A percentile compares a stretch with the other conserved stretches of the same genome.
phyloP scores from a whole-genome alignment of 2,888 invertebrate genomes.

The Limenitis arthemis region DNA sequence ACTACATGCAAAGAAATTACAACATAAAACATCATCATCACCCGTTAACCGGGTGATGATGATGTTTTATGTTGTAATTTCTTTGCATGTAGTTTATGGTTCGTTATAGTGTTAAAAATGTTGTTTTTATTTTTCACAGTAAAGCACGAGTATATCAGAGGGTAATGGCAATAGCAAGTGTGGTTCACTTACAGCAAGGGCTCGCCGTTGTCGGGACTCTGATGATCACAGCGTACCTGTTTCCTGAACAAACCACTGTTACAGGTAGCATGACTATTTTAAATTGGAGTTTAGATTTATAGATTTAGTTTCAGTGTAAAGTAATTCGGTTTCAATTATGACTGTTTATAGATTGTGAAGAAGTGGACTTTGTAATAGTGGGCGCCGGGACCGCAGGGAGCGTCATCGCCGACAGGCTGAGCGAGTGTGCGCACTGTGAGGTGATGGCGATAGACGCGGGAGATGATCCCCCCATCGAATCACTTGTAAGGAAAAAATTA shows the following conservation, averaged over 20 bases:
- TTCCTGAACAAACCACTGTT: constrained; percentile 25
- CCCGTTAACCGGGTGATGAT: too few relatives aligned
- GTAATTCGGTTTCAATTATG: too few relatives aligned
- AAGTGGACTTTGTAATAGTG: constrained; percentile 35
- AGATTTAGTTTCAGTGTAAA: too few relatives aligned
- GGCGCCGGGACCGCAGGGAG: constrained; percentile 36
- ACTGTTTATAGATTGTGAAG: constrained; percentile 7
- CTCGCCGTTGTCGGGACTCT: constrained; percentile 20
- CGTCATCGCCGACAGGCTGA: constrained; percentile 30
- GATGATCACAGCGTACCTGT: constrained; percentile 26
- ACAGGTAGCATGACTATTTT: constrained; percentile 10
- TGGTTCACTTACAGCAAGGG: constrained; percentile 16
- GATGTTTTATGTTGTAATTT: too few relatives aligned
- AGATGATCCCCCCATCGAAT: constrained; percentile 28
- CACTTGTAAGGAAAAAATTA: constrained; percentile 20
- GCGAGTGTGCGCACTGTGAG: constrained; percentile 13
- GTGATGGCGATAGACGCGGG: constrained; percentile 33
- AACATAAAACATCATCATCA: too few relatives aligned
- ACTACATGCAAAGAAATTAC: too few relatives aligned
- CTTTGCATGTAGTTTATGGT: too few relatives aligned
- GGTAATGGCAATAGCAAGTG: constrained; percentile 9
- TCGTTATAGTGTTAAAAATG: too few relatives aligned
- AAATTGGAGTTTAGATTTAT: too few relatives aligned
- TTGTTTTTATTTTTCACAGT: too few relatives aligned
- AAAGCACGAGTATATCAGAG: too few relatives aligned